A percentile compares a stretch with the other conserved stretches of the same genome.
Evolutionary conservation across 2,888 invertebrate species (phyloP).

Genomic region (Idaea biselata): DNA sequence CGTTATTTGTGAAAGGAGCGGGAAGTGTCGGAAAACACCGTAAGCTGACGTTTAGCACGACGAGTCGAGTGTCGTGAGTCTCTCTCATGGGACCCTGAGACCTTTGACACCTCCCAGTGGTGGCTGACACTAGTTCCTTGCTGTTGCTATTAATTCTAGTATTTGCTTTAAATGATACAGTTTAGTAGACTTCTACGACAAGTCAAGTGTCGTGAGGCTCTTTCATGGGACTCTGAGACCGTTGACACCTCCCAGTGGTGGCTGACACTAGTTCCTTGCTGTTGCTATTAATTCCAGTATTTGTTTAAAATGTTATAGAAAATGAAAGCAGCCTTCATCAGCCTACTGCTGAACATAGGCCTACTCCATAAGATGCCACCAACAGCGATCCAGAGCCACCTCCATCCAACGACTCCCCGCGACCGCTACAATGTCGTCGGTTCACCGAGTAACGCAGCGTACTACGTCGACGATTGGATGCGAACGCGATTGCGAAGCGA

Average conservation of each 20-base stretch:
- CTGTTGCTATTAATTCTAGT: conserved; percentile 6
- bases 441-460: too few relatives aligned
- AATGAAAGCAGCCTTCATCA: too few relatives aligned
- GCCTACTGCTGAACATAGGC: too few relatives aligned
- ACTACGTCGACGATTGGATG: too few relatives aligned
- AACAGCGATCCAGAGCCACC: too few relatives aligned
- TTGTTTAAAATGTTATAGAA: conserved; percentile 6
- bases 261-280: conserved; percentile 12
- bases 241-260: conserved; percentile 15
- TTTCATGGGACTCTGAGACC: conserved; percentile 29
- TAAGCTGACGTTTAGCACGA: conserved; percentile 48
- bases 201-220: conserved; percentile 9
- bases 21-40: conserved; percentile 41
- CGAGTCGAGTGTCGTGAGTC: conserved; percentile 10
- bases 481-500: too few relatives aligned
- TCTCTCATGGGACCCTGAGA: conserved; percentile 28
- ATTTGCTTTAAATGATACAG: conserved; percentile 5
- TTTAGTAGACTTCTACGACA: background rate
- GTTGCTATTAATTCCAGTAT: conserved; percentile 5
- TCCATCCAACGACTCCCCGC: too few relatives aligned
- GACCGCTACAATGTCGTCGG: too few relatives aligned
- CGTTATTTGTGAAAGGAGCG: conserved; percentile 59
- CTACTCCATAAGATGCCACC: too few relatives aligned
- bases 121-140: conserved; percentile 12
- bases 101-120: conserved; percentile 15